phyloP scores from a whole-genome alignment of 2,113 vertebrate genomes.

The Bambusicola thoracicus region DNA sequence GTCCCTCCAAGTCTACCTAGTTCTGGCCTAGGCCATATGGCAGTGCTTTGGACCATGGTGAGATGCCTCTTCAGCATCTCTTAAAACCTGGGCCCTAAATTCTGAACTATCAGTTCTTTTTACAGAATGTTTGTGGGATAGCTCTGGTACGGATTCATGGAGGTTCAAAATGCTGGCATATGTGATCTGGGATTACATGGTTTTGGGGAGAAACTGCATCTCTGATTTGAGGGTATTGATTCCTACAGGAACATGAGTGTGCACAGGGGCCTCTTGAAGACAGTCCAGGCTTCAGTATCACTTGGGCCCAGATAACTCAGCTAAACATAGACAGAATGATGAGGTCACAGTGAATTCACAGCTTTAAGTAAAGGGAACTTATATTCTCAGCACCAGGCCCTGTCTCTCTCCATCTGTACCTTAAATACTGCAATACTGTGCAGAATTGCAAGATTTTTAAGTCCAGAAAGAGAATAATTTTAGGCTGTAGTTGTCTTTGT shows the following conservation, averaged over 20 bases:
- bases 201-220: not conserved
- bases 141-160: not conserved
- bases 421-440: no score
- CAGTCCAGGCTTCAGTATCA: not conserved
- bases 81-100: not conserved
- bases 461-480: not conserved
- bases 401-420: not conserved
- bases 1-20: fast-evolving
- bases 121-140: not conserved
- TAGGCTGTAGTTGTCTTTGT: not conserved
- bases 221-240: not conserved
- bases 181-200: fast-evolving
- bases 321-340: not conserved
- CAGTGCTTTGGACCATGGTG: not conserved
- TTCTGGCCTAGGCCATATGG: not conserved
- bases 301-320: not conserved
- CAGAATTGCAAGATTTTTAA: not conserved
- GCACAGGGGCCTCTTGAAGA: not conserved
- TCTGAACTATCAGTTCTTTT: not conserved
- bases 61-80: not conserved
- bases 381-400: not conserved
- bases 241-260: not conserved
- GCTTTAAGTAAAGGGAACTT: not conserved
- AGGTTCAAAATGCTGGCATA: not conserved
- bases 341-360: not conserved